Conservation (phyloP, 2,113 vertebrate species). For the Calypte anna region DNA sequence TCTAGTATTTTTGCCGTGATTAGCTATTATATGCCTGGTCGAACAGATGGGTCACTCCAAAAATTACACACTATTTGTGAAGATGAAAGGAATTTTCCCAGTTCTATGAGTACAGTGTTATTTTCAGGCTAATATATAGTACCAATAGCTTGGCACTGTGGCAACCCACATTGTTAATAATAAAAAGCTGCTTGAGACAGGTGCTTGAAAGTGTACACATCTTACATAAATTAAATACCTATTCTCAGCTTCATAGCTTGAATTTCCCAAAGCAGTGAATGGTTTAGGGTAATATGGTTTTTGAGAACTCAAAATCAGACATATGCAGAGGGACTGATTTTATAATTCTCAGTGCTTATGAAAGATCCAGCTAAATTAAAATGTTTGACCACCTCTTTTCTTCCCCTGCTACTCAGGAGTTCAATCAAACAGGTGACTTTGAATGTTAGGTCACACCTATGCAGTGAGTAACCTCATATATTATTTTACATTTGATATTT, state of each 20-base stretch:
- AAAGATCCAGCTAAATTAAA: slow-evolving; percentile 14
- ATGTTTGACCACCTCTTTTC: neutral
- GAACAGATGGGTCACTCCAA: slow-evolving; percentile 60
- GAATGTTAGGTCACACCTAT: neutral
- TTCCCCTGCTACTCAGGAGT: neutral
- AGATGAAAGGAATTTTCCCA: slow-evolving; percentile 49
- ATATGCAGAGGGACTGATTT: neutral
- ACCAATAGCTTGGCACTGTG: slow-evolving; percentile 37
- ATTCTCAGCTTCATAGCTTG: slow-evolving; percentile 15
- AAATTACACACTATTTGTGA: slow-evolving; percentile 56
- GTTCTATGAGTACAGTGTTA: slow-evolving; percentile 20
- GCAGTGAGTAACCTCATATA: neutral
- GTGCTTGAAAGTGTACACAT: slow-evolving; percentile 15
- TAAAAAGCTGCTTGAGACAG: slow-evolving; percentile 47
- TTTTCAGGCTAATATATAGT: slow-evolving; percentile 19
- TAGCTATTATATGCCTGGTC: neutral
- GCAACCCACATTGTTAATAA: slow-evolving; percentile 12
- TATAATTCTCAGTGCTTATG: slow-evolving; percentile 34
- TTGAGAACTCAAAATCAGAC: neutral
- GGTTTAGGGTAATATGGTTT: neutral
- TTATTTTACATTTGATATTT: neutral
- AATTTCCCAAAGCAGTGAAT: slow-evolving; percentile 6
- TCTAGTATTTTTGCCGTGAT: slow-evolving; percentile 29
- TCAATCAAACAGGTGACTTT: slow-evolving; percentile 21
- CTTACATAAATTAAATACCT: slow-evolving; percentile 29